Evolutionary conservation across 2,888 invertebrate genomes (phyloP).

Genomic region (Ophioninae sp.): DNA sequence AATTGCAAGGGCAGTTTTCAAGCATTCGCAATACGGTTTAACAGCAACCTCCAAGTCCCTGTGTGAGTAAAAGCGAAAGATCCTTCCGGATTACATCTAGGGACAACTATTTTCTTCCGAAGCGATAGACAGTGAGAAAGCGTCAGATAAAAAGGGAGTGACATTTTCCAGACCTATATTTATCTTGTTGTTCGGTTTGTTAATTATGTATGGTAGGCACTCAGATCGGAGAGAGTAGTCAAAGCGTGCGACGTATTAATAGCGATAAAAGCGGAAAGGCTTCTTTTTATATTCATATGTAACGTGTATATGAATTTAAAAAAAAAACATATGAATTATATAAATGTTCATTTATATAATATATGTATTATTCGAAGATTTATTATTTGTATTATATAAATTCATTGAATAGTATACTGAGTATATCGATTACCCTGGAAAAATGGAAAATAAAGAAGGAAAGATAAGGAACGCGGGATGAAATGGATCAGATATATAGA

Average conservation of each 20-base stretch:
- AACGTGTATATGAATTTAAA: slow-evolving; percentile 4
- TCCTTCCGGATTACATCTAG: slow-evolving; percentile 11
- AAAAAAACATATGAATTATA: background rate
- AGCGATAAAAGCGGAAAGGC: slow-evolving; percentile 48
- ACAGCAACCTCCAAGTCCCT: slow-evolving; percentile 36
- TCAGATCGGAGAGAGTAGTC: slow-evolving; percentile 44
- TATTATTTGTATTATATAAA: background rate
- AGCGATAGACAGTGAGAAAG: slow-evolving; percentile 28
- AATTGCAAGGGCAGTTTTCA: slow-evolving; percentile 38
- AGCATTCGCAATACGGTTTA: slow-evolving; percentile 49
- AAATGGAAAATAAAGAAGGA: slow-evolving; percentile 25
- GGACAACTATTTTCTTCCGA: slow-evolving; percentile 22
- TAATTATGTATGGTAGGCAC: slow-evolving; percentile 13
- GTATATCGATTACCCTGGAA: slow-evolving; percentile 14
- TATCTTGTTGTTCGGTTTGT: slow-evolving; percentile 17
- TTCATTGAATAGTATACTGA: background rate
- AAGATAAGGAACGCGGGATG: slow-evolving; percentile 5
- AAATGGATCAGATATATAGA: slow-evolving; percentile 36
- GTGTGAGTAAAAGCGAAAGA: slow-evolving; percentile 23
- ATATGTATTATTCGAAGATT: slow-evolving; percentile 19
- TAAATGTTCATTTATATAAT: slow-evolving; percentile 7
- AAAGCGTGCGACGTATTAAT: slow-evolving; percentile 55
- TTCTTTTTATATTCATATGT: slow-evolving; percentile 14
- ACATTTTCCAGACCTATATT: background rate
- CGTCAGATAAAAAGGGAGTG: slow-evolving; percentile 13